Percentiles rank a stretch among this genome's conserved stretches.
Conservation (phyloP, 2,113 vertebrate species). For the Anhinga anhinga region DNA sequence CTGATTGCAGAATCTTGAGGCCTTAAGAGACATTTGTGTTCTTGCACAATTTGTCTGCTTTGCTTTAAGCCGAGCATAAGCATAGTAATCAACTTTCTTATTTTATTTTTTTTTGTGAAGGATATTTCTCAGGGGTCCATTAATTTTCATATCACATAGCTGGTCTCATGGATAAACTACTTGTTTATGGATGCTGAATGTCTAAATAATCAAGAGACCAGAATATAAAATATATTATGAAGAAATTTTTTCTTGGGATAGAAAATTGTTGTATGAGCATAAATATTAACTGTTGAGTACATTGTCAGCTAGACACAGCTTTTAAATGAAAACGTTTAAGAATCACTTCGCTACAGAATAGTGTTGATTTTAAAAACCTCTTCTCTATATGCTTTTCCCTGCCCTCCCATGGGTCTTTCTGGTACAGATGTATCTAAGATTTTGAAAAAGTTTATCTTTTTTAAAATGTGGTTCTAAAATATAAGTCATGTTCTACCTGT, state of each 20-base stretch:
- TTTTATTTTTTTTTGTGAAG: not conserved
- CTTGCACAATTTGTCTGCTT: slow-evolving; percentile 8
- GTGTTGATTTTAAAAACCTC: not conserved
- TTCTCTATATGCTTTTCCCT: not conserved
- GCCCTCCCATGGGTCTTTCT: not conserved
- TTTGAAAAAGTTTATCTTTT: not conserved
- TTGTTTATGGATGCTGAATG: slow-evolving; percentile 51
- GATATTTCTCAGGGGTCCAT: not conserved
- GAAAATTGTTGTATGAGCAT: not conserved
- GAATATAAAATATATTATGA: not conserved
- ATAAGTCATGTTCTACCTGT: not conserved
- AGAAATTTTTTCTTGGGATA: not conserved
- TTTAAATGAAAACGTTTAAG: not conserved
- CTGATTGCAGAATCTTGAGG: not conserved
- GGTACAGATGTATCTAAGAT: not conserved
- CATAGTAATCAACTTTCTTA: not conserved
- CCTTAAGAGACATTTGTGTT: not conserved
- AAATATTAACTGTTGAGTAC: not conserved
- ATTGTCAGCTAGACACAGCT: not conserved
- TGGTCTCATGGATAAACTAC: slow-evolving; percentile 46
- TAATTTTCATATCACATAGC: slow-evolving; percentile 53
- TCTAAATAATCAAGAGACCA: slow-evolving; percentile 45
- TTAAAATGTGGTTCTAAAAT: not conserved
- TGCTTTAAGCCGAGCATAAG: not conserved
- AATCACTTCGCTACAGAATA: not conserved